Percentiles rank a stretch among this genome's conserved stretches.
These are phyloP conservation scores for Gadopsis marmoratus DNA, from an alignment of 2,797 vertebrate species.

Conservation along the genomic window DNA sequence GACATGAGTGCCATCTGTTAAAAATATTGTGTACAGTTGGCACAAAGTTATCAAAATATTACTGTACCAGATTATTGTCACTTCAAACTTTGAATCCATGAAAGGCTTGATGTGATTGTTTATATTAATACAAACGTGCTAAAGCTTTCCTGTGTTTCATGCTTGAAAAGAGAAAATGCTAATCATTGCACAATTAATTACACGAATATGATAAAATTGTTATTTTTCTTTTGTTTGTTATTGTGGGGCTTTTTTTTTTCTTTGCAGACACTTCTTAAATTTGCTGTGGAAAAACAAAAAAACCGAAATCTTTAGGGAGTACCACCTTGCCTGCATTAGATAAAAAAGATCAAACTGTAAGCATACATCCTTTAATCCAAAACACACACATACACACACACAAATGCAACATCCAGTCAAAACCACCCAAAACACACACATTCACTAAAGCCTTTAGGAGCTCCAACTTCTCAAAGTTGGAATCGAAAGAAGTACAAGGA, in stretches of 20 bases:
- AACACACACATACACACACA: conserved; percentile 50
- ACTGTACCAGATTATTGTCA: conserved; percentile 45
- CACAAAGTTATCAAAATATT: conserved; percentile 49
- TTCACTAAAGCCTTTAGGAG: conserved; percentile 83
- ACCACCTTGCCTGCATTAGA: conserved; percentile 80
- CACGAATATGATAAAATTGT: conserved; percentile 72
- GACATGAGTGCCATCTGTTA: conserved; percentile 65
- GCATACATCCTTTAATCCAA: conserved; percentile 81
- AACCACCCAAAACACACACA: conserved; percentile 73
- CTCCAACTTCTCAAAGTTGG: conserved; percentile 85
- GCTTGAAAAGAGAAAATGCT: conserved; percentile 80
- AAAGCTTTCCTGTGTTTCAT: conserved; percentile 54
- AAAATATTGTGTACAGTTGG: conserved; percentile 46
- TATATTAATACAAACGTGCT: conserved; percentile 51
- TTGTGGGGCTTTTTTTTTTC: conserved; percentile 56
- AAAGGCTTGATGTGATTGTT: conserved; percentile 58
- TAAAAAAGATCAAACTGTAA: conserved; percentile 84
- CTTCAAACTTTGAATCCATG: conserved; percentile 46
- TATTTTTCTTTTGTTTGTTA: conserved; percentile 77
- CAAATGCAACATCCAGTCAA: conserved; percentile 55
- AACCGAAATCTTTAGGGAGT: conserved; percentile 78
- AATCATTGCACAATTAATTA: conserved; percentile 82
- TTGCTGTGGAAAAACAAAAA: conserved; percentile 67
- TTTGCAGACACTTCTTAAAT: conserved; percentile 77
- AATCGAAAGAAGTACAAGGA: conserved; percentile 81